A percentile compares a stretch with the other conserved stretches of the same genome.
Evolutionary conservation across 2,797 vertebrate species (phyloP).

Genomic region (Lindbergichthys nudifrons): DNA sequence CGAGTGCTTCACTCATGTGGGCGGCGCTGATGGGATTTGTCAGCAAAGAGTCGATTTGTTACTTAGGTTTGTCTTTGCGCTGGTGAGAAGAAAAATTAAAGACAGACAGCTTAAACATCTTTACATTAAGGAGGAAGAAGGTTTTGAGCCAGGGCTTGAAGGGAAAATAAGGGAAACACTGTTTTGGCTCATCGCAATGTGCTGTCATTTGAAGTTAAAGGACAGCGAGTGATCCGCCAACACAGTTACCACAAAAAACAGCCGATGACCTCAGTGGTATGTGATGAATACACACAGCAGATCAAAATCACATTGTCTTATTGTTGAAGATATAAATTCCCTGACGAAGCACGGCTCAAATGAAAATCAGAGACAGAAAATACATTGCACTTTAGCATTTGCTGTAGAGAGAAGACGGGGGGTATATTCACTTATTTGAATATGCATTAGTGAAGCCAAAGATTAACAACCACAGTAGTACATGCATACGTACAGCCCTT

Average conservation of each 20-base stretch:
- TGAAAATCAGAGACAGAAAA: constrained; percentile 34
- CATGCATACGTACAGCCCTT: not conserved
- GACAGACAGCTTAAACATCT: constrained; percentile 13
- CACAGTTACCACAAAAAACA: constrained; percentile 31
- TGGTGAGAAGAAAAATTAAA: constrained; percentile 27
- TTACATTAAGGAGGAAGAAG: constrained; percentile 1
- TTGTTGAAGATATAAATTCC: constrained; percentile 20
- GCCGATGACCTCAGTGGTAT: constrained; percentile 16
- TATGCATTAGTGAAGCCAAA: constrained; percentile 3
- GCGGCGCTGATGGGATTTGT: constrained; percentile 28
- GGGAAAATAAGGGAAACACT: constrained; percentile 28
- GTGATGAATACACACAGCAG: constrained; percentile 14
- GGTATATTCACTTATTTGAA: constrained; percentile 21
- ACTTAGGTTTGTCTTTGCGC: constrained; percentile 11
- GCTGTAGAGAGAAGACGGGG: constrained; percentile 19
- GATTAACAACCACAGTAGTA: not conserved
- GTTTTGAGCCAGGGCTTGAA: constrained; percentile 14
- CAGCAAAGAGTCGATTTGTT: constrained; percentile 11
- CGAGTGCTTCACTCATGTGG: constrained; percentile 18
- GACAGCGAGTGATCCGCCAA: constrained; percentile 34
- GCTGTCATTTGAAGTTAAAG: constrained; percentile 37
- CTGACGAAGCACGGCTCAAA: constrained; percentile 24
- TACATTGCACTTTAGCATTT: constrained; percentile 22
- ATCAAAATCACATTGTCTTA: constrained; percentile 36
- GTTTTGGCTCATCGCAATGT: constrained; percentile 23